Base-by-base conservation (phyloP, 2,888 invertebrate species). In the Eutolmus rufibarbis region DNA sequence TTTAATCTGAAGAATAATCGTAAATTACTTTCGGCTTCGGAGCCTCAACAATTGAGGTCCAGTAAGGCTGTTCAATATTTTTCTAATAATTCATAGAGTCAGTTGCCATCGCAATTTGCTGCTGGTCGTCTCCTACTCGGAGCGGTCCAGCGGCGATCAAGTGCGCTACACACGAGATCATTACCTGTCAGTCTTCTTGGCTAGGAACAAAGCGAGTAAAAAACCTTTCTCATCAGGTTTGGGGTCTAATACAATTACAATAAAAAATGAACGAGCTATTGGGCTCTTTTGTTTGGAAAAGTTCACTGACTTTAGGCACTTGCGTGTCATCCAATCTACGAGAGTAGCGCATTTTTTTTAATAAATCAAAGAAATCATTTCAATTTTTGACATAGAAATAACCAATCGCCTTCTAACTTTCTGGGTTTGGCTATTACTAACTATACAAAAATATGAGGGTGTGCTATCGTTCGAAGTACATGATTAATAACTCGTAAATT, bases 241-340 rank as follows among this genome's bases (percentile, higher is more conserved):
- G 16, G 66, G 28, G 66, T 66, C 40, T 76, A 37, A 76, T 76
- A 40, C 37, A 37, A 76, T 76, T 76, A 66, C 28, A 66, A 66
- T 34, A 40, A 40, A 76, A 40, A 76, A 76, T 31, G 40, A n/a
- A 76, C 34, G 5, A n/a, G 37, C 37, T 16, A 82, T 82, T 66
- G 82, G 57, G 37, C 12, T 66, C 82, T 82, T 82, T 82, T 82
- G 82, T 82, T 66, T 40, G 66, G 37, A 82, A 66, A 81, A 82
- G 82, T 82, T 82, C 82, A 82, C 8, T 82, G 82, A 82, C 82
- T 82, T 66, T 16, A 56, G 66, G 34, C 82, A 37, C 51, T 81
- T 82, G 82, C 82, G 82, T 56, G 57, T 82, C 82, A 57, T 82
- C 57, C 57, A 79, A 51, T 46, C 51, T 79, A 16, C 12, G 19